phyloP scores from a whole-genome alignment of 2,888 invertebrate species.

The Papilio gigon region DNA sequence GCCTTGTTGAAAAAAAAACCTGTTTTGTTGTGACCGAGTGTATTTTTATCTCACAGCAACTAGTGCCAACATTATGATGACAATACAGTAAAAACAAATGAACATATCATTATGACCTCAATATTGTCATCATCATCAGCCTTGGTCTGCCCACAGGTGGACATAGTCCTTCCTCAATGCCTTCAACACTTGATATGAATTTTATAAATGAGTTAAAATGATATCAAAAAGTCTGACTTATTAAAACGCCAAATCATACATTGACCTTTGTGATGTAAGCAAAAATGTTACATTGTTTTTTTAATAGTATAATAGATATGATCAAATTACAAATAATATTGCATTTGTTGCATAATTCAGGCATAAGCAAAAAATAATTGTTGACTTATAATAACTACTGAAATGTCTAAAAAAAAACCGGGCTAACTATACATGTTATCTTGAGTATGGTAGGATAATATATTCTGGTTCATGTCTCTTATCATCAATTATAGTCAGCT shows the following conservation, averaged over 20 bases:
- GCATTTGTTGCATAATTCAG: not conserved
- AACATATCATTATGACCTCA: not conserved
- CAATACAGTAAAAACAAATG: not conserved
- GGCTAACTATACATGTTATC: too few relatives aligned
- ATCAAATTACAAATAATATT: not conserved
- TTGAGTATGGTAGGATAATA: too few relatives aligned
- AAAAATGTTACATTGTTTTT: not conserved
- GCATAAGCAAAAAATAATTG: not conserved
- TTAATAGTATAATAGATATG: not conserved
- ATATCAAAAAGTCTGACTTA: not conserved
- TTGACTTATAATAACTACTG: too few relatives aligned
- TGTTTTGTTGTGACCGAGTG: not conserved
- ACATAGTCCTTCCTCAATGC: too few relatives aligned
- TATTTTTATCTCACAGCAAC: conserved; percentile 18
- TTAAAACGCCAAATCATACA: not conserved
- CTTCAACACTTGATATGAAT: too few relatives aligned
- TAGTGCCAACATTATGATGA: conserved; percentile 20
- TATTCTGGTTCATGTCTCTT: too few relatives aligned
- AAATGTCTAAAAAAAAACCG: too few relatives aligned
- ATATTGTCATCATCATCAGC: too few relatives aligned
- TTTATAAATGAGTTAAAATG: not conserved
- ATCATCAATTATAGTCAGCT: too few relatives aligned
- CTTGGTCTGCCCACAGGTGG: too few relatives aligned
- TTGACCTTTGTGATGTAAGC: not conserved
- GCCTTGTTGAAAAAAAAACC: not conserved